Evolutionary conservation across 2,113 vertebrate genomes (phyloP).

Genomic region (Tenebrosternarchus preto): DNA sequence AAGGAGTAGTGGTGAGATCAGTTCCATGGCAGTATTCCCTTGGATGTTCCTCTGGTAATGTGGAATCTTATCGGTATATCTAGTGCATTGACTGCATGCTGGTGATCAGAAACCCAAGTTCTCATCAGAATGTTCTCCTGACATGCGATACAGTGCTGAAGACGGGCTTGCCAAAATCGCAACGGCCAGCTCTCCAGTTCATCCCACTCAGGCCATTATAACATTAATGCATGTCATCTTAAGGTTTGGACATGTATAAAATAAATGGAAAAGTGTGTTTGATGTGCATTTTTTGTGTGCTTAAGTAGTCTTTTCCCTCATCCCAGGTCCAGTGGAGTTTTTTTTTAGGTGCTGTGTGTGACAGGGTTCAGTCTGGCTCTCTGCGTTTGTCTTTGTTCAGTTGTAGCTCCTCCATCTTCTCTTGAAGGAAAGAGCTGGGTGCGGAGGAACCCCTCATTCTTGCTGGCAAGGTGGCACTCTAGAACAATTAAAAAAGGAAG

Average conservation of each 20-base stretch:
- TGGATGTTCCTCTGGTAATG: constrained; percentile 59
- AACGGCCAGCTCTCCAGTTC: constrained; percentile 2
- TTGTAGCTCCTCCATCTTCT: constrained; percentile 76
- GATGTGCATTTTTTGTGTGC: constrained; percentile 19
- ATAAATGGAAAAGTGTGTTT: constrained; percentile 27
- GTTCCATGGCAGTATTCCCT: constrained; percentile 37
- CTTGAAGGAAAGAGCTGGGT: constrained; percentile 69
- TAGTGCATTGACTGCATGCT: constrained; percentile 38
- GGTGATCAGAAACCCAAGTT: constrained; percentile 38
- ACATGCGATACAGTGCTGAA: constrained; percentile 7
- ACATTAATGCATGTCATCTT: constrained; percentile 47
- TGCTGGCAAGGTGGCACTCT: constrained; percentile 46
- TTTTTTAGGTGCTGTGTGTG: not conserved
- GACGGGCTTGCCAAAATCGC: constrained; percentile 9
- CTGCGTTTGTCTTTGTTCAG: constrained; percentile 74
- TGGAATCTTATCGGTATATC: not conserved
- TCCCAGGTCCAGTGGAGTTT: constrained; percentile 7
- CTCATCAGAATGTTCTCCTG: not conserved
- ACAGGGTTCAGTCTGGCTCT: constrained; percentile 71
- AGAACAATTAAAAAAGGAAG: constrained; percentile 23
- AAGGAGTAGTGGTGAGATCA: constrained; percentile 33
- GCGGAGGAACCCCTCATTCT: constrained; percentile 65
- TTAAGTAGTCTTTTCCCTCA: constrained; percentile 30
- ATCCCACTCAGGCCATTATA: constrained; percentile 12
- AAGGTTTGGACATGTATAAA: constrained; percentile 23